Base-by-base conservation (phyloP, 2,888 invertebrate species). In the Agrotis segetum region DNA sequence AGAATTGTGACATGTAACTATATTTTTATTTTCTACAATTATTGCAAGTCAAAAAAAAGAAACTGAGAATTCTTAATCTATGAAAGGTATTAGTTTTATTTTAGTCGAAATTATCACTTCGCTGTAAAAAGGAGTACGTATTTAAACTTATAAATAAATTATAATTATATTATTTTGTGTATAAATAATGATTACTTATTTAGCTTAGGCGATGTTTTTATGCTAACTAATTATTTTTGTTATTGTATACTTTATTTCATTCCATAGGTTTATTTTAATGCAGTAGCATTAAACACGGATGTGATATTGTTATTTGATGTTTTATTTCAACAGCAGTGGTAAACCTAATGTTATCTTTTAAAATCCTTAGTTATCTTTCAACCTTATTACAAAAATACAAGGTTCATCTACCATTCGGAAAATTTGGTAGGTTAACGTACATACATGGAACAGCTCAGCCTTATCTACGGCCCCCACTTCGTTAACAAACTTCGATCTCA, bases 221-320 rank as follows among this genome's bases (percentile, higher is more conserved):
- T 82, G 80, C 71, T 74, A 75, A 84, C 67, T 67, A 75, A 84
- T 84, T 86, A 81, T 85, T 84, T 84, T 84, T 87, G 82, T 88
- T 88, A 83, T 80, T 81, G 75, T 85, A 81, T 84, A 84, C 85
- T 86, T 90, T 89, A 86, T 92, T 92, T 91, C 94, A 95, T 95
- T 95, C 94, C 94, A 94, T 94, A 92, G 84, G 81, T 92, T 91
- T 91, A 91, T 90, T 85, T 85, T 77, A 78, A 90, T 90, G 88
- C 89, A 73, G 74, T 85, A 85, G 90, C 86, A 92, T 90, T 93
- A 93, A 92, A 92, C 69, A 88, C 86, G 86, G 87, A 91, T 93
- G 92, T 94, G 93, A 94, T 93, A 92, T 88, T 89, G 85, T 88
- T 89, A 79, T 24, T 58, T 64, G 67, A 24, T 65, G 74, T 88